Evolutionary conservation across 2,888 invertebrate genomes (phyloP).

Genomic region (Abscondita cerata): DNA sequence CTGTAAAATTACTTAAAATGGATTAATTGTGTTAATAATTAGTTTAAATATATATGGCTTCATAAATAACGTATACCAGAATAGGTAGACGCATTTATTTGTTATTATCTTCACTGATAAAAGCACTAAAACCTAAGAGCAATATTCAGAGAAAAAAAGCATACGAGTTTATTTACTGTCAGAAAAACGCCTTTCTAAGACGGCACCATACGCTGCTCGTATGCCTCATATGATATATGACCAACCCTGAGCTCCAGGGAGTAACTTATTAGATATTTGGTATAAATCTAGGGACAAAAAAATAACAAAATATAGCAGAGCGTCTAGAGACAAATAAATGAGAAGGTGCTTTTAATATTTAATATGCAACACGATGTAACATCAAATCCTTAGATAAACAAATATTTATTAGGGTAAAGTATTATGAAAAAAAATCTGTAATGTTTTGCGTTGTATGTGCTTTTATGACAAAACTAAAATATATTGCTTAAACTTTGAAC

Average conservation of each 20-base stretch:
- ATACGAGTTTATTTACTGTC: constrained; percentile 31
- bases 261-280: constrained; percentile 54
- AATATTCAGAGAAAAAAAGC: constrained; percentile 32
- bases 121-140: constrained; percentile 23
- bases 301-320: constrained; percentile 48
- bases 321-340: constrained; percentile 2
- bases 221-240: constrained; percentile 47
- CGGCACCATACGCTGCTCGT: constrained; percentile 34
- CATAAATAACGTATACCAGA: no score
- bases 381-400: no score
- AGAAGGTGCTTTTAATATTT: neutral
- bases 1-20: no score
- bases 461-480: constrained; percentile 25
- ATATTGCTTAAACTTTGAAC: constrained; percentile 26
- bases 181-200: constrained; percentile 29
- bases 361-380: constrained; percentile 5
- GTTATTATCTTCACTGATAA: constrained; percentile 19
- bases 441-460: no score
- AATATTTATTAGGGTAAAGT: neutral
- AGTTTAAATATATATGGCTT: no score
- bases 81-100: constrained; percentile 7
- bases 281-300: constrained; percentile 51
- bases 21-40: no score
- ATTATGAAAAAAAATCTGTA: no score
- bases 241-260: constrained; percentile 44